Evolutionary conservation across 2,888 invertebrate species (phyloP).

Genomic region (Salticus scenicus): DNA sequence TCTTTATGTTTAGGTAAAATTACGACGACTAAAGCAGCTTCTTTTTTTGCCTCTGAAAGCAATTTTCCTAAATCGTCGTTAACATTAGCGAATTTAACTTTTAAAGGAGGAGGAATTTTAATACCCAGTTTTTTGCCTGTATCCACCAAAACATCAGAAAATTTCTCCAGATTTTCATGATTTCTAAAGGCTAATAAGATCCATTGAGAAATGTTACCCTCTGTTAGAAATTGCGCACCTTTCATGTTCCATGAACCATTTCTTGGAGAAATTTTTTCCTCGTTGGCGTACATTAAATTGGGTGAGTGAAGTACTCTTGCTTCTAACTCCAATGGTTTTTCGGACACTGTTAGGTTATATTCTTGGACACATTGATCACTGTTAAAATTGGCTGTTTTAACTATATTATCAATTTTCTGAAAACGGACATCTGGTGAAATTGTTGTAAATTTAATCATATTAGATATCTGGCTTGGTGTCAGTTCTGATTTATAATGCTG

Average conservation of each 20-base stretch:
- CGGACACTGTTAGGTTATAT: constrained; percentile 43
- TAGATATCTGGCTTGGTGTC: constrained; percentile 22
- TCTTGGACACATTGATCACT: constrained; percentile 30
- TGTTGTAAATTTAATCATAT: constrained; percentile 49
- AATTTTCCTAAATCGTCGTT: background rate
- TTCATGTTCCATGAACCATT: constrained; percentile 61
- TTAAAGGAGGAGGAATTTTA: background rate
- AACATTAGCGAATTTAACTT: background rate
- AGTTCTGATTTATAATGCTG: constrained; percentile 45
- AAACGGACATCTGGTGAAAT: constrained; percentile 31
- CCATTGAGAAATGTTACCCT: constrained; percentile 4
- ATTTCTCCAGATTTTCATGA: background rate
- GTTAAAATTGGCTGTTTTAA: background rate
- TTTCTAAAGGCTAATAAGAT: background rate
- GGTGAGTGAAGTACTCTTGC: constrained; percentile 51
- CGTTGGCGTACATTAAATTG: constrained; percentile 28
- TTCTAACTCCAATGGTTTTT: constrained; percentile 34
- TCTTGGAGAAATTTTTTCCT: constrained; percentile 27
- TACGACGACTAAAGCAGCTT: background rate
- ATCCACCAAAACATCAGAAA: background rate
- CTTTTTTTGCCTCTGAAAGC: background rate
- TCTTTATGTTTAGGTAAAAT: background rate
- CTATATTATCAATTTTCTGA: background rate
- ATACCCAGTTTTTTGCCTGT: constrained; percentile 12
- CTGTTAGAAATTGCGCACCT: constrained; percentile 29